phyloP scores from a whole-genome alignment of 2,797 vertebrate genomes.

The Sebastes steindachneri region DNA sequence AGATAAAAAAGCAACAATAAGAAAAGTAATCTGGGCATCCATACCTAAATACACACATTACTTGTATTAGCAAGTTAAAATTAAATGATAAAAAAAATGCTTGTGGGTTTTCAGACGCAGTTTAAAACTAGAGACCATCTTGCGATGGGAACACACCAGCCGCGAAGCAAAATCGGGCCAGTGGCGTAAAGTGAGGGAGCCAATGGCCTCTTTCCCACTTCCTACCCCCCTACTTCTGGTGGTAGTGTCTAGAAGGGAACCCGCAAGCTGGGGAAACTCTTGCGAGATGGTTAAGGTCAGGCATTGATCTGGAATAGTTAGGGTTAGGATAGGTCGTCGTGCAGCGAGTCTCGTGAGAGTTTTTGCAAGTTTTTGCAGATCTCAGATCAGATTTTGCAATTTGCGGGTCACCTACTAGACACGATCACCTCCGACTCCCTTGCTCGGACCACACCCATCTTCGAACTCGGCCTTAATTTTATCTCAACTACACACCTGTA shows the following conservation, averaged over 20 bases:
- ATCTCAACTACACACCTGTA: background rate
- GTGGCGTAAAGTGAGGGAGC: no score
- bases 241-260: no score
- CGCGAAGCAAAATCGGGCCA: no score
- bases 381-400: no score
- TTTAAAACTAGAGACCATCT: background rate
- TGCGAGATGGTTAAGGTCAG: no score
- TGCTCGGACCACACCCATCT: background rate
- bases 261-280: no score
- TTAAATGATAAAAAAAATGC: background rate
- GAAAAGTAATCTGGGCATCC: background rate
- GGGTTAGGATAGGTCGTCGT: no score
- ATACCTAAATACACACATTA: background rate
- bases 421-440: background rate
- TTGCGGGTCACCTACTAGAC: no score
- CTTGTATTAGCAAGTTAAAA: background rate
- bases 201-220: background rate
- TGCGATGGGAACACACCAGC: background rate
- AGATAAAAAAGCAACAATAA: background rate
- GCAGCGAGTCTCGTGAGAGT: no score
- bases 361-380: no score
- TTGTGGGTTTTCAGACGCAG: background rate
- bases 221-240: rapidly evolving
- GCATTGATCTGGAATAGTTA: no score
- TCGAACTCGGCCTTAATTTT: rapidly evolving